phyloP scores from a whole-genome alignment of 2,113 vertebrate genomes.

The Ictalurus furcatus region DNA sequence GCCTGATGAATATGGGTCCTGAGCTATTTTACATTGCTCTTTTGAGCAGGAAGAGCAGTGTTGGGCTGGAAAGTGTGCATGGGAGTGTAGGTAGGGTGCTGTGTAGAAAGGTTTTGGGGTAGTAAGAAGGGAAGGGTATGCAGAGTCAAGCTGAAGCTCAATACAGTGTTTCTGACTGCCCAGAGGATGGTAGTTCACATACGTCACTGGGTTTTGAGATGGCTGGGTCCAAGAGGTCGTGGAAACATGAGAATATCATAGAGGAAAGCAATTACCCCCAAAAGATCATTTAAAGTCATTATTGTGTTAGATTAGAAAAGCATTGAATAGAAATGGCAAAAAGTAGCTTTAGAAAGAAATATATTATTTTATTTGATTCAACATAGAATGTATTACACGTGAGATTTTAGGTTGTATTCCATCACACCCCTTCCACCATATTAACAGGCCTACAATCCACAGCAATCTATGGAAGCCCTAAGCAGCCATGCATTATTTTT shows the following conservation, averaged over 20 bases:
- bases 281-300: too few species aligned
- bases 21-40: conserved; percentile 77
- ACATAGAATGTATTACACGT: too few species aligned
- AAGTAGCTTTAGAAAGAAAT: too few species aligned
- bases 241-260: conserved; percentile 53
- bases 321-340: too few species aligned
- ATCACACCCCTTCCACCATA: too few species aligned
- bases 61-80: conserved; percentile 77
- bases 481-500: too few species aligned
- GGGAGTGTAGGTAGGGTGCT: conserved; percentile 64
- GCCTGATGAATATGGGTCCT: neutral
- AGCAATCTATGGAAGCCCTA: too few species aligned
- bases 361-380: too few species aligned
- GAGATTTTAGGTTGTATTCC: too few species aligned
- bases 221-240: conserved; percentile 80
- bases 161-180: conserved; percentile 70
- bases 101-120: conserved; percentile 75
- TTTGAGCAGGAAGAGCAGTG: conserved; percentile 75
- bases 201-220: conserved; percentile 77
- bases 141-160: conserved; percentile 68
- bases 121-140: conserved; percentile 71
- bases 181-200: conserved; percentile 76
- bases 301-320: too few species aligned
- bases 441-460: too few species aligned
- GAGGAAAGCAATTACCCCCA: neutral